phyloP scores from a whole-genome alignment of 1,140 invertebrate species.

The Drosophila aff. region DNA sequence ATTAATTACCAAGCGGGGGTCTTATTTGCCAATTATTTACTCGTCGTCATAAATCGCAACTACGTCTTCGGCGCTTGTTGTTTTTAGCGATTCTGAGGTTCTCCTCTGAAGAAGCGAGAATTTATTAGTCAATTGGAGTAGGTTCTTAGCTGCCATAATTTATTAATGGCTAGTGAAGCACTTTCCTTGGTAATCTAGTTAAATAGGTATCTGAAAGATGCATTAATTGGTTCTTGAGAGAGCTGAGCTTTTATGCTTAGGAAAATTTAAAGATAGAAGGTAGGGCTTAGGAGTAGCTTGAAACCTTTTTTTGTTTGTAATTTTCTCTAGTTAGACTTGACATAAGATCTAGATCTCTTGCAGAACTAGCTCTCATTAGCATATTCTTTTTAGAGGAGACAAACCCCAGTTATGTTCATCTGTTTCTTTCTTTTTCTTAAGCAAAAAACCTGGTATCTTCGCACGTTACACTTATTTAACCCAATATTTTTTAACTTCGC shows the following conservation, averaged over 20 bases:
- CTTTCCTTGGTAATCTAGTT: not conserved
- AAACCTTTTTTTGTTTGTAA: not conserved
- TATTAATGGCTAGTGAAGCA: slow-evolving; percentile 1
- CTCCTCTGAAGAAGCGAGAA: slow-evolving; percentile 8
- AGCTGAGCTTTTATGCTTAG: not conserved
- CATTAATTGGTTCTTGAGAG: not conserved
- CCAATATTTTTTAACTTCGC: slow-evolving; percentile 39
- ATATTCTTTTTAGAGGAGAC: not conserved
- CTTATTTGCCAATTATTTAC: slow-evolving; percentile 68
- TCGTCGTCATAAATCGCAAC: slow-evolving; percentile 36
- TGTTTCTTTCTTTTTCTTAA: not conserved
- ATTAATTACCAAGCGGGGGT: slow-evolving; percentile 68
- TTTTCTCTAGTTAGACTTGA: not conserved
- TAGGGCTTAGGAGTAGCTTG: not conserved
- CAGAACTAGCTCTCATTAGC: slow-evolving; percentile 5
- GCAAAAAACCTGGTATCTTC: slow-evolving; percentile 18
- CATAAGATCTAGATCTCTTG: not conserved
- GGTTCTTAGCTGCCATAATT: slow-evolving; percentile 2
- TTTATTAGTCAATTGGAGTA: slow-evolving; percentile 28
- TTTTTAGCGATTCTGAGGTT: not conserved
- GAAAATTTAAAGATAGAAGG: not conserved
- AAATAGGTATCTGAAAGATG: not conserved
- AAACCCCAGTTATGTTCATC: slow-evolving; percentile 2
- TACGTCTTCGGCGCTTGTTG: slow-evolving; percentile 10
- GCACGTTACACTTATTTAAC: slow-evolving; percentile 61